phyloP scores from a whole-genome alignment of 2,113 vertebrate species.

The Fregata magnificens region DNA sequence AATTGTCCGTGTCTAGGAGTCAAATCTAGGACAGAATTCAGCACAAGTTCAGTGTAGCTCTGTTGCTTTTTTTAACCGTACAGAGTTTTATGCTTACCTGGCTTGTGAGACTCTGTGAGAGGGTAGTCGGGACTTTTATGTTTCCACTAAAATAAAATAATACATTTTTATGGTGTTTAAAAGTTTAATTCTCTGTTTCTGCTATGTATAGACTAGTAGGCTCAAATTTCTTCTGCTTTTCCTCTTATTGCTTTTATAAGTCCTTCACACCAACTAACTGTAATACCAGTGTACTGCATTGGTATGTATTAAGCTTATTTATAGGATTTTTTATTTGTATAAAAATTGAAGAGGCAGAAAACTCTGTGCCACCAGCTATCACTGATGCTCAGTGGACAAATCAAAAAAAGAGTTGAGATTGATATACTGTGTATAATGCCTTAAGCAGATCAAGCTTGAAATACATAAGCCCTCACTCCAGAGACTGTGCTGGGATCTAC shows the following conservation, averaged over 20 bases:
- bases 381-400: background rate
- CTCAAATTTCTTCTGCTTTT: background rate
- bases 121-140: background rate
- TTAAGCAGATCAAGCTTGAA: slow-evolving; percentile 14
- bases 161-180: background rate
- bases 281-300: background rate
- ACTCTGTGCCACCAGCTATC: background rate
- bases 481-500: background rate
- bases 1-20: background rate
- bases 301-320: background rate
- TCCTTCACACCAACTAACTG: background rate
- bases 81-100: background rate
- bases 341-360: background rate
- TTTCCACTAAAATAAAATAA: background rate
- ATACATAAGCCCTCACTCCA: background rate
- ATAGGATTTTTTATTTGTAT: background rate
- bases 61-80: background rate
- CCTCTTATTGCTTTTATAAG: background rate
- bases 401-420: background rate
- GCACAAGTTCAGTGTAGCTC: background rate
- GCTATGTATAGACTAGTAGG: background rate
- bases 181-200: background rate
- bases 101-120: background rate
- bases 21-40: background rate
- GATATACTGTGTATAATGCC: background rate